Evolutionary conservation across 2,888 invertebrate species (phyloP).

Genomic region (Stratiomys singularior): DNA sequence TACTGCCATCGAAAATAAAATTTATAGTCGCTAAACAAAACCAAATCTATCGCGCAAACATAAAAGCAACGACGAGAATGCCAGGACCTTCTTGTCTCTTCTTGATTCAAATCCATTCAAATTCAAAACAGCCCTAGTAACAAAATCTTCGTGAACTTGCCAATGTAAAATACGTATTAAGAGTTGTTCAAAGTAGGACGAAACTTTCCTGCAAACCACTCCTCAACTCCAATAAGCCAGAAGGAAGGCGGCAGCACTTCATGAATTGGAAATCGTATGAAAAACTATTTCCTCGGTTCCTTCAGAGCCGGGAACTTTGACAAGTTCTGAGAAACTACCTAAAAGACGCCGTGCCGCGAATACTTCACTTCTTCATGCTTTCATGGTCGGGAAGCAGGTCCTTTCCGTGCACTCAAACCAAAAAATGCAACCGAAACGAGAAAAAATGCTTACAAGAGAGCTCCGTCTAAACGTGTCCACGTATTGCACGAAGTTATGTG

Average conservation of each 20-base stretch:
- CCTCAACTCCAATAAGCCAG: conserved; percentile 21
- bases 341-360: conserved; percentile 33
- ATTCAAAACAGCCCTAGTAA: conserved; percentile 34
- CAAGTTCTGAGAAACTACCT: conserved; percentile 29
- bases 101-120: conserved; percentile 28
- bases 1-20: conserved; percentile 42
- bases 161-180: conserved; percentile 27
- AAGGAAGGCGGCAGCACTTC: conserved; percentile 42
- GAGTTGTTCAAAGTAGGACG: conserved; percentile 24
- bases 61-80: background rate
- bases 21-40: conserved; percentile 37
- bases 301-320: conserved; percentile 30
- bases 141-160: conserved; percentile 34
- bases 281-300: conserved; percentile 24
- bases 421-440: conserved; percentile 26
- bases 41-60: conserved; percentile 6
- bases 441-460: background rate
- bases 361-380: conserved; percentile 35
- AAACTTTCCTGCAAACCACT: conserved; percentile 19
- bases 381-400: conserved; percentile 27
- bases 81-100: background rate
- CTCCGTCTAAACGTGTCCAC: conserved; percentile 25
- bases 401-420: conserved; percentile 11
- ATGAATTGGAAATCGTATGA: conserved; percentile 40
- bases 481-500: conserved; percentile 20